These are phyloP conservation scores for Amorpha juglandis DNA, from an alignment of 2,888 invertebrate species.

Conservation along the genomic window DNA sequence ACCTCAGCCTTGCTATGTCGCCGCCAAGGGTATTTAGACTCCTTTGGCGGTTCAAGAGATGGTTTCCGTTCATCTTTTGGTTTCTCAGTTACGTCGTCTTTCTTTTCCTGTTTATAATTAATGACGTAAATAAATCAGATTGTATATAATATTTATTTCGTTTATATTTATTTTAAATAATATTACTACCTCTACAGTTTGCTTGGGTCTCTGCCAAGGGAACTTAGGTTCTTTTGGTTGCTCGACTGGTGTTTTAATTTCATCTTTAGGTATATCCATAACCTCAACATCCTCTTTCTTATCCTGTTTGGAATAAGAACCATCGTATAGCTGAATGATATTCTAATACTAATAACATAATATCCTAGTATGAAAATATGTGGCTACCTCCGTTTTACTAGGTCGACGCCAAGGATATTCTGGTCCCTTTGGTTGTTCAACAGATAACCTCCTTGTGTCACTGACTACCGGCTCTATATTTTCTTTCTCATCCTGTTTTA, in stretches of 20 bases:
- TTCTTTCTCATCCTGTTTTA: slow-evolving; percentile 24
- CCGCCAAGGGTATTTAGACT: slow-evolving; percentile 38
- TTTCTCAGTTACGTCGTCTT: slow-evolving; percentile 28
- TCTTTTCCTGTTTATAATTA: slow-evolving; percentile 37
- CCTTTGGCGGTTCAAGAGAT: slow-evolving; percentile 35
- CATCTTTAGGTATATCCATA: slow-evolving; percentile 27
- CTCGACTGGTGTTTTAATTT: slow-evolving; percentile 32
- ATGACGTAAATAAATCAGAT: background rate
- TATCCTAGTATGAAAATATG: background rate
- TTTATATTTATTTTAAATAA: background rate
- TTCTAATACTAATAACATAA: background rate
- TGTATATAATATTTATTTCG: background rate
- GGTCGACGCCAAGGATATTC: slow-evolving; percentile 38
- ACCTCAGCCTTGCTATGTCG: slow-evolving; percentile 50
- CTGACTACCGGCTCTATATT: slow-evolving; percentile 30
- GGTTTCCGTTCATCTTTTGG: slow-evolving; percentile 30
- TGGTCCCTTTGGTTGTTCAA: slow-evolving; percentile 37
- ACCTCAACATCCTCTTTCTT: slow-evolving; percentile 6
- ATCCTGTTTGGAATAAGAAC: slow-evolving; percentile 3
- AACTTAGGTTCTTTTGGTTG: slow-evolving; percentile 29
- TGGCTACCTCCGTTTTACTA: slow-evolving; percentile 40
- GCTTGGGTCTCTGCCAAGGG: slow-evolving; percentile 37
- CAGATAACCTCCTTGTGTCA: slow-evolving; percentile 29
- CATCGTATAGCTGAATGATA: too few relatives aligned
- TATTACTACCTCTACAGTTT: slow-evolving; percentile 38